A percentile compares a stretch with the other conserved stretches of the same genome.
Conservation (phyloP, 2,113 vertebrate species). For the Scopus umbretta region DNA sequence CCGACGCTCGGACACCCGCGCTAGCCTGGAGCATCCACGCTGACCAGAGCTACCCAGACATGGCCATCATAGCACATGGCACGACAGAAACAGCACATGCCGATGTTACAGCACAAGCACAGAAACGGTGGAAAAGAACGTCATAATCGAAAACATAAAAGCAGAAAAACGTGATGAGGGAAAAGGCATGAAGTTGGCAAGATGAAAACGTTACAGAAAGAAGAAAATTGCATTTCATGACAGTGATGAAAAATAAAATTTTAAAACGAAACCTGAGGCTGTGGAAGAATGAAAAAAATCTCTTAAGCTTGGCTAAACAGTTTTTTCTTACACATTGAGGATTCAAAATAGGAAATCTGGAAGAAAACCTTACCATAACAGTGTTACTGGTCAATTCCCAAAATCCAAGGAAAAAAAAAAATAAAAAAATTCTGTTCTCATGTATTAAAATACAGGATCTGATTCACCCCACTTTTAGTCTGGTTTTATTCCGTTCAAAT, state of each 20-base stretch:
- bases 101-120: not conserved
- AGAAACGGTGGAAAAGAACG: not conserved
- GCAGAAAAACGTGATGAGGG: not conserved
- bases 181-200: not conserved
- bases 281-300: not conserved
- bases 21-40: not conserved
- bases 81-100: accelerated
- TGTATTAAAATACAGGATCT: not conserved
- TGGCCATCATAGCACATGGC: accelerated
- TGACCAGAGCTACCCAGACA: not conserved
- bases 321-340: not conserved
- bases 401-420: not conserved
- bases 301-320: not conserved
- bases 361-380: not conserved
- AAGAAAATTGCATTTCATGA: not conserved
- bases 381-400: not conserved
- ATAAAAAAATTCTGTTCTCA: not conserved
- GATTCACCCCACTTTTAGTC: not conserved
- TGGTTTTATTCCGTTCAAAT: not conserved
- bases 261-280: not conserved
- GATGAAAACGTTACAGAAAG: not conserved
- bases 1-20: accelerated
- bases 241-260: not conserved
- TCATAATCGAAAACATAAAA: not conserved
- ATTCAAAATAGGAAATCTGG: not conserved